A percentile compares a stretch with the other conserved stretches of the same genome.
phyloP scores from a whole-genome alignment of 23 tunicate species.

The Phallusia fumigata region DNA sequence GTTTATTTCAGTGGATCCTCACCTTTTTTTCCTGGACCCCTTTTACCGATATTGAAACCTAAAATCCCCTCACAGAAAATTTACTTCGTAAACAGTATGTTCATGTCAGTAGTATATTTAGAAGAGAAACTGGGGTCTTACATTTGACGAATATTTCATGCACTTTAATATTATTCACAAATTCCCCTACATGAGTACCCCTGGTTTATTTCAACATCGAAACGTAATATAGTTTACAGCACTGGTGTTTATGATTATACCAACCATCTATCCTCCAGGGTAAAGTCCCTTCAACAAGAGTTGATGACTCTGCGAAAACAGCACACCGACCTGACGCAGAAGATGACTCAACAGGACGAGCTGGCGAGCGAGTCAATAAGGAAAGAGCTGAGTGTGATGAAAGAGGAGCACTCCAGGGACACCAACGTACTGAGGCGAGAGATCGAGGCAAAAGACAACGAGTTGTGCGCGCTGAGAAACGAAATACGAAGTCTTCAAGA shows the following conservation, averaged over 20 bases:
- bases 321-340: slow-evolving; percentile 47
- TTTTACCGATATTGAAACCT: too few species aligned
- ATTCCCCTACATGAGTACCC: too few species aligned
- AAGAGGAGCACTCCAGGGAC: slow-evolving; percentile 38
- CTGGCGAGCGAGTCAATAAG: slow-evolving; percentile 18
- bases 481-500: slow-evolving; percentile 25
- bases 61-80: too few species aligned
- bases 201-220: too few species aligned
- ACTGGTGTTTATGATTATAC: background rate
- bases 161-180: too few species aligned
- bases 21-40: too few species aligned
- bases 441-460: slow-evolving; percentile 37
- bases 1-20: too few species aligned
- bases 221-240: too few species aligned
- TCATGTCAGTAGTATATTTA: too few species aligned
- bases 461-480: slow-evolving; percentile 21
- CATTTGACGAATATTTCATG: too few species aligned
- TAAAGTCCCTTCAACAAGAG: slow-evolving; percentile 81
- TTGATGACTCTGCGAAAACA: slow-evolving; percentile 65
- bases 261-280: slow-evolving; percentile 17
- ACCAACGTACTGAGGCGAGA: slow-evolving; percentile 27
- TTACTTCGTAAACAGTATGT: too few species aligned
- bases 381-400: slow-evolving; percentile 33
- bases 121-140: too few species aligned
- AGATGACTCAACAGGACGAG: slow-evolving; percentile 48